These are phyloP conservation scores for Octodon degus DNA, from an alignment of 2,113 vertebrate species.

Conservation along the genomic window DNA sequence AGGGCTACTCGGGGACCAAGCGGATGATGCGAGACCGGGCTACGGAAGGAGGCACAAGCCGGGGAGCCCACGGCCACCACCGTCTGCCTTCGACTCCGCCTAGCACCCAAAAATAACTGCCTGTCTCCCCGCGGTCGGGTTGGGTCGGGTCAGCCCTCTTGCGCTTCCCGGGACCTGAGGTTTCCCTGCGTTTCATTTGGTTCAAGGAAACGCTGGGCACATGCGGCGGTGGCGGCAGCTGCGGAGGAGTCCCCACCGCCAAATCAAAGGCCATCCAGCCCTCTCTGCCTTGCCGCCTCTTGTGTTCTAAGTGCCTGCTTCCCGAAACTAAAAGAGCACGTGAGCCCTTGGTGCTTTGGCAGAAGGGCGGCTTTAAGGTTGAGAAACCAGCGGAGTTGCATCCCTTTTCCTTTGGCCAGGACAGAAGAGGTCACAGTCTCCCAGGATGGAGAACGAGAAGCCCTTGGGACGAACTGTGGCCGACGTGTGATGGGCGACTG, in stretches of 20 bases:
- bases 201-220: background rate
- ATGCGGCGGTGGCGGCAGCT: background rate
- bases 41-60: background rate
- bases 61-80: background rate
- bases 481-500: background rate
- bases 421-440: background rate
- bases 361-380: background rate
- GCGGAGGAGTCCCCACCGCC: background rate
- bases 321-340: background rate
- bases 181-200: conserved; percentile 8
- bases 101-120: background rate
- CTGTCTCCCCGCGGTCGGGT: background rate
- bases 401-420: background rate
- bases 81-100: background rate
- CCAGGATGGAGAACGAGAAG: background rate
- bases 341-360: background rate
- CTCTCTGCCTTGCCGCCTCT: background rate
- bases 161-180: background rate
- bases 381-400: background rate
- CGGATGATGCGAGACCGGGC: background rate
- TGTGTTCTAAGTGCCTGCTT: conserved; percentile 73
- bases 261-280: background rate
- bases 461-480: background rate
- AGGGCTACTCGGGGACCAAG: background rate
- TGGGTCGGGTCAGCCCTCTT: background rate